Conservation (phyloP, 2,113 vertebrate genomes). For the Epinephelus fuscoguttatus region DNA sequence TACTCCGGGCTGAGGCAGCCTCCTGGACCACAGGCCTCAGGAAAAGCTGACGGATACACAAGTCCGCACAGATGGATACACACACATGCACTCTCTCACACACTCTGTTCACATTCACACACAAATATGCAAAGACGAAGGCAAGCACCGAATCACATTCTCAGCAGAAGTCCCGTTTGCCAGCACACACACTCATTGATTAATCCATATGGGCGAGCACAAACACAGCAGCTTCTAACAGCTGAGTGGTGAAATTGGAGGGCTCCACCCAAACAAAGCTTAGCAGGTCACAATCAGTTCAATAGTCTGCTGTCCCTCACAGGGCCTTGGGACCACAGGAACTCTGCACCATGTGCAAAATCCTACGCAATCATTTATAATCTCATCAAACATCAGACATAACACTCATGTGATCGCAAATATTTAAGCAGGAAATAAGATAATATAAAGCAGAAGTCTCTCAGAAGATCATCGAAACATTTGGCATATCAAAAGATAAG, state of each 20-base stretch:
- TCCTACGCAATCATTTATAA: constrained; percentile 2
- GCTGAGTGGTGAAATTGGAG: constrained; percentile 64
- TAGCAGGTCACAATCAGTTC: constrained; percentile 61
- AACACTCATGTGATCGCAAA: background rate
- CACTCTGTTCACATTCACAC: constrained; percentile 34
- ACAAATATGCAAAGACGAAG: constrained; percentile 40
- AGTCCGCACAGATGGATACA: background rate
- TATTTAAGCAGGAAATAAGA: constrained; percentile 19
- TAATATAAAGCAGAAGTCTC: constrained; percentile 43
- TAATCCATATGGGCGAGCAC: constrained; percentile 65
- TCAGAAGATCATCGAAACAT: constrained; percentile 34
- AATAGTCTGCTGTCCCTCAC: constrained; percentile 38
- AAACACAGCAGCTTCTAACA: constrained; percentile 71
- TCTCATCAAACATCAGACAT: constrained; percentile 35
- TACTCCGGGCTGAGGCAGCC: constrained; percentile 69
- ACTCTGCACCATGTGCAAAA: constrained; percentile 16
- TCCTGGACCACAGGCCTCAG: constrained; percentile 63
- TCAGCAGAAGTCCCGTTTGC: constrained; percentile 43
- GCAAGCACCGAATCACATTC: constrained; percentile 35
- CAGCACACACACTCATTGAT: constrained; percentile 64
- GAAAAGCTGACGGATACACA: constrained; percentile 66
- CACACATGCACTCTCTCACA: constrained; percentile 17
- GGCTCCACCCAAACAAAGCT: constrained; percentile 80
- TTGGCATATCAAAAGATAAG: constrained; percentile 44
- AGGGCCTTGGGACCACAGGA: constrained; percentile 11